phyloP scores from a whole-genome alignment of 2,113 vertebrate species.

The Ammospiza nelsoni region DNA sequence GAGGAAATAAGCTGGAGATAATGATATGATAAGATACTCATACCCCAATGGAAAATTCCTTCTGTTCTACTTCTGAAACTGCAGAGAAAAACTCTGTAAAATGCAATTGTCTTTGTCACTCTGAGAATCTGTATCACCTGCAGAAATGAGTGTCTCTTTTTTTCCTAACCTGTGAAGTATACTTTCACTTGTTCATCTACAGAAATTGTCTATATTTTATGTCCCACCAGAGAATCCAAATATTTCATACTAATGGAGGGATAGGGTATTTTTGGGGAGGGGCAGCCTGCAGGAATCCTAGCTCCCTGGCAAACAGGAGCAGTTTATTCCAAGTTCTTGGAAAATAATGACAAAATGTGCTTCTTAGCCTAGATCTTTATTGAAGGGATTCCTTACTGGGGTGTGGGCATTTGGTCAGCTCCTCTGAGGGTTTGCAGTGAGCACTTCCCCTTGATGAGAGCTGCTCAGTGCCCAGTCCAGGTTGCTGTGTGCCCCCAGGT shows the following conservation, averaged over 20 bases:
- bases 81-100: not conserved
- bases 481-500: no score
- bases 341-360: not conserved
- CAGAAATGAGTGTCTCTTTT: not conserved
- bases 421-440: no score
- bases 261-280: rapidly evolving
- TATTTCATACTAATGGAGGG: not conserved
- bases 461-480: no score
- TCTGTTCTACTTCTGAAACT: not conserved
- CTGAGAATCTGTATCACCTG: not conserved
- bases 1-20: not conserved
- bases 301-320: not conserved
- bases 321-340: not conserved
- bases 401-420: no score
- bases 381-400: not conserved
- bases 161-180: not conserved
- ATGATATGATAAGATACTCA: not conserved
- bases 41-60: not conserved
- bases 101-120: not conserved
- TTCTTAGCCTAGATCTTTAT: not conserved
- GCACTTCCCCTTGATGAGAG: no score
- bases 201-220: not conserved
- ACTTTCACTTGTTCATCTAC: not conserved
- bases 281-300: not conserved
- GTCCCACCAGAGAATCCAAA: not conserved